phyloP scores from a whole-genome alignment of 1,140 invertebrate species.

The Armadillidium nasatum region DNA sequence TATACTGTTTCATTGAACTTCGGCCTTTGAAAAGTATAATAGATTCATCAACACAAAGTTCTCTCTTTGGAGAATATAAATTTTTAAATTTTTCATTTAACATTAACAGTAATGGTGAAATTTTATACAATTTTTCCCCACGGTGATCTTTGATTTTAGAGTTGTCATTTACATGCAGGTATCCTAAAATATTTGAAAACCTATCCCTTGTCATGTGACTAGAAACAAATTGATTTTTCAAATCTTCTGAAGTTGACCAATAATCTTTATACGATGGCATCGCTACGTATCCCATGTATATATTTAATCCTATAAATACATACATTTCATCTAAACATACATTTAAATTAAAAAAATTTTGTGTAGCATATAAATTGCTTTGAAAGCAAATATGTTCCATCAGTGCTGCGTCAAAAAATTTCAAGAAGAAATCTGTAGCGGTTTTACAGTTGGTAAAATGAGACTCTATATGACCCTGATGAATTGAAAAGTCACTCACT shows the following conservation, averaged over 20 bases:
- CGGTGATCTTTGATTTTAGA: conserved; percentile 23
- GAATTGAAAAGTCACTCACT: background rate
- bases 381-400: conserved; percentile 24
- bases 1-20: conserved; percentile 50
- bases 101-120: background rate
- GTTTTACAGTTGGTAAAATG: background rate
- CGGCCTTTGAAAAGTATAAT: conserved; percentile 46
- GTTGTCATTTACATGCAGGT: conserved; percentile 32
- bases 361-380: conserved; percentile 26
- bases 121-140: conserved; percentile 30
- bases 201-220: conserved; percentile 28
- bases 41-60: conserved; percentile 44
- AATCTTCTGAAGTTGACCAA: conserved; percentile 8
- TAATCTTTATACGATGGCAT: too few species aligned
- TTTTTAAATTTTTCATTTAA: background rate
- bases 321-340: conserved; percentile 26
- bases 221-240: background rate
- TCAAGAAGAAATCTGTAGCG: background rate
- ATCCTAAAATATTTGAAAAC: conserved; percentile 1
- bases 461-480: background rate
- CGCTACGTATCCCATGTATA: conserved; percentile 33
- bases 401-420: conserved; percentile 4
- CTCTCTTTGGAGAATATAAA: conserved; percentile 2
- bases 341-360: conserved; percentile 16
- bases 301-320: conserved; percentile 31